phyloP scores from a whole-genome alignment of 1,140 invertebrate species.

The Caenorhabditis tropicalis region DNA sequence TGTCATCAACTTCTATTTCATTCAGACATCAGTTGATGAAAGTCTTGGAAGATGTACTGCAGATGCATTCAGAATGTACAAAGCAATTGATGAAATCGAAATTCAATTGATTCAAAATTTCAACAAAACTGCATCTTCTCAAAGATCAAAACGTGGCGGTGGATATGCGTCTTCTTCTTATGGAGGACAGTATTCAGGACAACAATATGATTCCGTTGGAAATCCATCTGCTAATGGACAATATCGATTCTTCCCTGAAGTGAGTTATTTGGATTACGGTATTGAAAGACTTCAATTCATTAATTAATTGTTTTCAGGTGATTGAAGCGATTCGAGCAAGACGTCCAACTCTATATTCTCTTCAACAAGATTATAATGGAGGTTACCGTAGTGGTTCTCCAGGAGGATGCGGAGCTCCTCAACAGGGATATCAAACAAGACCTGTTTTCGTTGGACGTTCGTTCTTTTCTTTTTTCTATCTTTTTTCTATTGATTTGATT shows the following conservation, averaged over 20 bases:
- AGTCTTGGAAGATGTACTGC: constrained; percentile 17
- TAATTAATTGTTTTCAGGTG: background rate
- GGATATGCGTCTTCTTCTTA: background rate
- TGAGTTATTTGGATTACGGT: background rate
- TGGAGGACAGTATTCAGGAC: constrained; percentile 13
- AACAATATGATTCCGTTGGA: constrained; percentile 20
- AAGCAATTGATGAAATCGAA: constrained; percentile 28
- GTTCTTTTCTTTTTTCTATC: background rate
- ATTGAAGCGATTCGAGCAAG: constrained; percentile 12
- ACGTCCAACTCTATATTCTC: constrained; percentile 19
- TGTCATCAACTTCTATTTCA: background rate
- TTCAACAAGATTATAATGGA: background rate
- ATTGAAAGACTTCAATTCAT: background rate
- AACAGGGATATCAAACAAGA: background rate
- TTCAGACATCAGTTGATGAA: constrained; percentile 19
- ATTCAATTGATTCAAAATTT: constrained; percentile 17
- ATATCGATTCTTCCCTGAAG: constrained; percentile 19
- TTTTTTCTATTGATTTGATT: background rate
- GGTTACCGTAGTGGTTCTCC: background rate
- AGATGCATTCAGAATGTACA: constrained; percentile 21
- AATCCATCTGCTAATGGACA: background rate
- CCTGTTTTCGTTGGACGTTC: background rate
- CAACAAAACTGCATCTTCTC: constrained; percentile 5
- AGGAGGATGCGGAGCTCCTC: background rate
- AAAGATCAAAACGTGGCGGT: constrained; percentile 17